These are phyloP conservation scores for Dryomyza anilis DNA, from an alignment of 2,888 invertebrate genomes.

Conservation along the genomic window DNA sequence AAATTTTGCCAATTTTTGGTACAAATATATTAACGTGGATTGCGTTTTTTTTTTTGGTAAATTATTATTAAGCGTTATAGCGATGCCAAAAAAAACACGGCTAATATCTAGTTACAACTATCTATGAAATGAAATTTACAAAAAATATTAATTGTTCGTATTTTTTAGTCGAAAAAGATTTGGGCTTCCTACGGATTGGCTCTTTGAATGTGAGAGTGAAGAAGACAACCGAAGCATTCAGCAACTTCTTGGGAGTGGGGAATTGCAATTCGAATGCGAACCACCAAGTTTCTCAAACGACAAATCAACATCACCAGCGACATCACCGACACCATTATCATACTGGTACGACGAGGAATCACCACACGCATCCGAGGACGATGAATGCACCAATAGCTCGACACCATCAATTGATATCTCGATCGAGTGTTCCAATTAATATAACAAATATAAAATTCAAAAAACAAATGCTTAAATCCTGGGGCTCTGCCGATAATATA, in stretches of 20 bases:
- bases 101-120: slow-evolving; percentile 4
- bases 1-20: too few relatives aligned
- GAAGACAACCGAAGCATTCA: slow-evolving; percentile 90
- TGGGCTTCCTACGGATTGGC: slow-evolving; percentile 88
- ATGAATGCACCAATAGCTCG: slow-evolving; percentile 41
- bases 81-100: too few relatives aligned
- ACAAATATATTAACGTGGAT: too few relatives aligned
- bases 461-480: slow-evolving; percentile 76
- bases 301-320: slow-evolving; percentile 62
- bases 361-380: slow-evolving; percentile 49
- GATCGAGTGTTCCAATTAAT: slow-evolving; percentile 53
- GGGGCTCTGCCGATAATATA: slow-evolving; percentile 90
- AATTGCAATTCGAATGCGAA: slow-evolving; percentile 61
- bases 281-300: slow-evolving; percentile 46
- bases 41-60: neutral
- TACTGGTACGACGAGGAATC: slow-evolving; percentile 37
- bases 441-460: slow-evolving; percentile 62
- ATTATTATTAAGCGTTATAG: too few relatives aligned
- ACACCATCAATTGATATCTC: slow-evolving; percentile 35
- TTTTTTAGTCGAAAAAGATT: slow-evolving; percentile 77
- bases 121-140: neutral
- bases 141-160: too few relatives aligned
- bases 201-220: slow-evolving; percentile 90
- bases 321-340: slow-evolving; percentile 60
- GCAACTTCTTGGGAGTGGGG: slow-evolving; percentile 85